Conservation (phyloP, 2,113 vertebrate species). For the Phoxinus phoxinus region DNA sequence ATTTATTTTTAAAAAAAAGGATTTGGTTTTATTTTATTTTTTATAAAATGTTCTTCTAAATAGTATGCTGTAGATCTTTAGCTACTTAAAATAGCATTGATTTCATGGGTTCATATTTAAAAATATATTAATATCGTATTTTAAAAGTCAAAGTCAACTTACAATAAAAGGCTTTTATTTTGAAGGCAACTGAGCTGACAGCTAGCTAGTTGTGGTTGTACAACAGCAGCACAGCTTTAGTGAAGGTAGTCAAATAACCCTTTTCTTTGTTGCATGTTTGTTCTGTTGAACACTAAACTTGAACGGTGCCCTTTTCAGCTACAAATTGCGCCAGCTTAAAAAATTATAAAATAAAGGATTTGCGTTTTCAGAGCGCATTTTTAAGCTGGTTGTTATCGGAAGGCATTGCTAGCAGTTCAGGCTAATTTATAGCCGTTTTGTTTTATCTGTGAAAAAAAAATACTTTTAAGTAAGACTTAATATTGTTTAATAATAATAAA, state of each 20-base stretch:
- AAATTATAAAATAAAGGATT: not conserved
- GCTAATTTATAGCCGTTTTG: slow-evolving; percentile 3
- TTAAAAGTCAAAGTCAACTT: too few species aligned
- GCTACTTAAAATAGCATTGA: not conserved
- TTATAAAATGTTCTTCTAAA: too few species aligned
- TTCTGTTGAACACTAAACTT: not conserved
- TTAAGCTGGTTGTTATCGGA: not conserved
- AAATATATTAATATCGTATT: not conserved
- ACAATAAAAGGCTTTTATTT: not conserved
- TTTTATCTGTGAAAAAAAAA: not conserved
- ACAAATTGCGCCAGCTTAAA: not conserved
- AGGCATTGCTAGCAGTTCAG: not conserved
- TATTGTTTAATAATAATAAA: too few species aligned
- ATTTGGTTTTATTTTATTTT: too few species aligned
- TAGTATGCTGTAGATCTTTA: not conserved
- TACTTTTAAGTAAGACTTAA: not conserved
- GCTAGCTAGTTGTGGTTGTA: too few species aligned
- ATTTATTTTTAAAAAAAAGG: not conserved
- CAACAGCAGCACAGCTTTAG: not conserved
- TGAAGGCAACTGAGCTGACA: not conserved
- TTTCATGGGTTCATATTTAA: not conserved
- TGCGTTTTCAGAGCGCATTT: not conserved
- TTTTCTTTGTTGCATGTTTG: not conserved
- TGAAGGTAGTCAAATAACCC: not conserved
- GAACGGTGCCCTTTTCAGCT: not conserved